Percentiles rank a stretch among this genome's conserved stretches.
These are phyloP conservation scores for Bufotes viridis DNA, from an alignment of 2,797 vertebrate genomes.

Conservation along the genomic window DNA sequence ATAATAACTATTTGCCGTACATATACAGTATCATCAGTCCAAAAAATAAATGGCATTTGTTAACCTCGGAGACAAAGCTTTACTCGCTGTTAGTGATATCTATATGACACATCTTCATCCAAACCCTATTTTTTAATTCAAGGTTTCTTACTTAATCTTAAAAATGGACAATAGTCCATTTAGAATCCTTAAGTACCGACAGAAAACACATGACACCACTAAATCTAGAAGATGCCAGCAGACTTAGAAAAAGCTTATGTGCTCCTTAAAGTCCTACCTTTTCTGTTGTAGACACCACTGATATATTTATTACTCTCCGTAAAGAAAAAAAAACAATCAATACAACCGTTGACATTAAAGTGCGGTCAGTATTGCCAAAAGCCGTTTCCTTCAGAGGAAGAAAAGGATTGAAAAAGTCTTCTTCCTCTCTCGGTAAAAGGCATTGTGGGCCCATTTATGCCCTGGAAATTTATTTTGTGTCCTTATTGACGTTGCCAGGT, in stretches of 20 bases:
- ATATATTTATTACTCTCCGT: conserved; percentile 47
- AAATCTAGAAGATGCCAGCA: conserved; percentile 30
- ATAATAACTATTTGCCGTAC: too few relatives aligned
- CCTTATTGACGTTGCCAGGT: conserved; percentile 68
- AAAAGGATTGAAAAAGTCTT: conserved; percentile 44
- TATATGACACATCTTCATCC: background rate
- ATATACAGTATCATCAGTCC: too few relatives aligned
- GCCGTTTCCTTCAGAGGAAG: conserved; percentile 48
- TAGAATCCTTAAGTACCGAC: conserved; percentile 16
- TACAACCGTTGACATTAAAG: conserved; percentile 29
- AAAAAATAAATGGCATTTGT: too few relatives aligned
- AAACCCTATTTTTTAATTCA: background rate
- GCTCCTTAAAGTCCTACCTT: conserved; percentile 20
- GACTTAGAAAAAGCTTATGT: conserved; percentile 37
- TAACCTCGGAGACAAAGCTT: too few relatives aligned
- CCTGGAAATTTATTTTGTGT: conserved; percentile 68
- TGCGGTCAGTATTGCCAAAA: conserved; percentile 38
- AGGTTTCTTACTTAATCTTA: background rate
- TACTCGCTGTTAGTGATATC: background rate
- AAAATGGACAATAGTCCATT: conserved; percentile 11
- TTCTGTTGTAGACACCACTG: background rate
- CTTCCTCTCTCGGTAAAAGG: conserved; percentile 61
- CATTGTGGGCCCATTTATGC: conserved; percentile 65
- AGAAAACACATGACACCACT: background rate
- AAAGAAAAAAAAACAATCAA: conserved; percentile 39